Evolutionary conservation across 2,888 invertebrate genomes (phyloP), one percentile per base, ranked within the genome.

Genomic region (Perdita meconis): DNA sequence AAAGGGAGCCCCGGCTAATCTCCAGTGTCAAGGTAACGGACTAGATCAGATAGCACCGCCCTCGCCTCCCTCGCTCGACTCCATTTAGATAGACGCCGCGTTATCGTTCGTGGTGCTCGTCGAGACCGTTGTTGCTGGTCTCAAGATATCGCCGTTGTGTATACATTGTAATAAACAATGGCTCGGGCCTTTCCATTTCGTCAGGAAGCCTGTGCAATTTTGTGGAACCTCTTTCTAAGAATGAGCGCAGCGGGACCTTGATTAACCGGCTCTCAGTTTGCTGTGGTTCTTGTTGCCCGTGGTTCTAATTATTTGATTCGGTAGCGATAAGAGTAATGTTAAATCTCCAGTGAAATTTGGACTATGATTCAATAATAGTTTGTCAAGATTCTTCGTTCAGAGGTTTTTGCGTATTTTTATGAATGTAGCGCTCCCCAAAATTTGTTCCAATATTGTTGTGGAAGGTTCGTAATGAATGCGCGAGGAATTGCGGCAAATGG

Each of bases 11-110:
- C 6, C 63, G 75, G 53, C 81, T 87, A 87, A 87, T 88, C 86
- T 86, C 51, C 78, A 67, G 82, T 84, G 83, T 87, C 82, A 77
- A 88, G 82, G 81, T 75, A 80, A 60, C 68, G 78, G 78, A 78
- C 69, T 81, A 84, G 78, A 84, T 87, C 85, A 66, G 88, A 87
- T 86, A 88, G 70, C 59, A 66, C 10, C 30, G 2, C 30, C 30
- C 30, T 30, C 6, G 61, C 60, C 56, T 71, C 78, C 78, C 66
- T 77, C 19, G 63, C 26, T 26, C 59, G 55, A 51, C 68, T 79
- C 81, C 77, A 78, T 80, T 77, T 71, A 77, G 73, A 73, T 73
- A 78, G 69, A 75, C 51, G 59, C 68, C 38, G 22, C 34, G 74
- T 63, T 74, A 69, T 78, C 82, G 38, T 57, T 68, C 63, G 63